These are phyloP conservation scores for Gavialis gangeticus DNA, from an alignment of 2,113 vertebrate species.

Conservation along the genomic window DNA sequence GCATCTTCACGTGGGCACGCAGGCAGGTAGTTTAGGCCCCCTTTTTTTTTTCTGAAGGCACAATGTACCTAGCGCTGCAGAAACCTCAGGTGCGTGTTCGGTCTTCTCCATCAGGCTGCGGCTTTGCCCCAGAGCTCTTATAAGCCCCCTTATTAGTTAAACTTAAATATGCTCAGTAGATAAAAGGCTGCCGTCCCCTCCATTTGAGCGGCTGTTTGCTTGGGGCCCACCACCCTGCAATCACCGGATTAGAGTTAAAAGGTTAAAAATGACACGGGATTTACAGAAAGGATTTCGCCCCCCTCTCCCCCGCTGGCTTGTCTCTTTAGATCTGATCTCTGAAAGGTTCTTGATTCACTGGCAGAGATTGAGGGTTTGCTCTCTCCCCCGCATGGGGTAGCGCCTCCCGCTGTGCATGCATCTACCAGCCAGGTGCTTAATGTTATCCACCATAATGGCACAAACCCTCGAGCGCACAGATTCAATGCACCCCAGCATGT, in stretches of 20 bases:
- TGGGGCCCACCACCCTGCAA: background rate
- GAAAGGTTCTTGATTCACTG: background rate
- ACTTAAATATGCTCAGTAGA: background rate
- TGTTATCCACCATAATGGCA: background rate
- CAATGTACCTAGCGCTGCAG: background rate
- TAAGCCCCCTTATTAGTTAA: background rate
- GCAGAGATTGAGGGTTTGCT: background rate
- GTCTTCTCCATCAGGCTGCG: background rate
- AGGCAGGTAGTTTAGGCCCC: background rate
- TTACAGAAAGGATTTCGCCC: background rate
- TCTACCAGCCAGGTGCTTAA: background rate
- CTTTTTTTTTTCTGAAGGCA: background rate
- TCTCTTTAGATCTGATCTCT: background rate
- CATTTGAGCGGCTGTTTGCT: background rate
- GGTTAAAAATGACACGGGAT: background rate
- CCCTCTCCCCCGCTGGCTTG: background rate
- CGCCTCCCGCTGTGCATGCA: background rate
- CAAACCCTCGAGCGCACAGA: background rate
- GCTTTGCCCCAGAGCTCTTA: background rate
- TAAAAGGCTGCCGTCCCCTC: background rate
- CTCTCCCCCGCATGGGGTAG: background rate
- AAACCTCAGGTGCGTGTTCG: background rate
- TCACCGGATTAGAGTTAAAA: background rate
- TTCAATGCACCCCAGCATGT: background rate
- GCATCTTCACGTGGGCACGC: background rate